phyloP scores from a whole-genome alignment of 2,797 vertebrate genomes.

The Sebastes melanostomus region DNA sequence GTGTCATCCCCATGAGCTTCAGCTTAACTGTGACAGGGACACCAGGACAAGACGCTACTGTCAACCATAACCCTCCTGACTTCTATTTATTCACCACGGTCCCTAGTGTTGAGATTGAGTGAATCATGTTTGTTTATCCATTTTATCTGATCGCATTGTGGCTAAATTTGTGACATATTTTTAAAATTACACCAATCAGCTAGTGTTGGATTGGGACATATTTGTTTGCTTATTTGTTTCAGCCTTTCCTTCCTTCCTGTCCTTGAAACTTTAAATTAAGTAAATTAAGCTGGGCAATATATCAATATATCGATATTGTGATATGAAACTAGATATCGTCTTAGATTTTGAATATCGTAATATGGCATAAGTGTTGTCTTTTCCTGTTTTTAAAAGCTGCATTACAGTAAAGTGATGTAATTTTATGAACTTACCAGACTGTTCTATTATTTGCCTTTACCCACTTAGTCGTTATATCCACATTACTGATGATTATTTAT shows the following conservation, averaged over 20 bases:
- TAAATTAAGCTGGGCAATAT: not conserved
- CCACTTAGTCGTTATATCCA: too few species aligned
- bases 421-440: too few species aligned
- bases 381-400: too few species aligned
- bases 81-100: not conserved
- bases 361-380: too few species aligned
- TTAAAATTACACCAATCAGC: not conserved
- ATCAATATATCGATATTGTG: too few species aligned
- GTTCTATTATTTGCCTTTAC: too few species aligned
- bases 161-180: not conserved
- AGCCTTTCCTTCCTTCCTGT: not conserved
- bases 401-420: too few species aligned
- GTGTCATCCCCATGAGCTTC: slow-evolving; percentile 35
- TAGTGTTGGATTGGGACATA: too few species aligned
- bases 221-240: not conserved
- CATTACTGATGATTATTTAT: too few species aligned
- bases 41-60: not conserved
- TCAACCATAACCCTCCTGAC: not conserved
- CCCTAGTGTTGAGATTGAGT: not conserved
- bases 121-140: not conserved
- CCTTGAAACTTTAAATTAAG: not conserved
- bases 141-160: not conserved
- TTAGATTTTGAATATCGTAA: too few species aligned
- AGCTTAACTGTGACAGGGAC: slow-evolving; percentile 33
- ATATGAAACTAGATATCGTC: too few species aligned